A percentile compares a stretch with the other conserved stretches of the same genome.
phyloP scores from a whole-genome alignment of 2,797 vertebrate genomes.

The Geotrypetes seraphini region DNA sequence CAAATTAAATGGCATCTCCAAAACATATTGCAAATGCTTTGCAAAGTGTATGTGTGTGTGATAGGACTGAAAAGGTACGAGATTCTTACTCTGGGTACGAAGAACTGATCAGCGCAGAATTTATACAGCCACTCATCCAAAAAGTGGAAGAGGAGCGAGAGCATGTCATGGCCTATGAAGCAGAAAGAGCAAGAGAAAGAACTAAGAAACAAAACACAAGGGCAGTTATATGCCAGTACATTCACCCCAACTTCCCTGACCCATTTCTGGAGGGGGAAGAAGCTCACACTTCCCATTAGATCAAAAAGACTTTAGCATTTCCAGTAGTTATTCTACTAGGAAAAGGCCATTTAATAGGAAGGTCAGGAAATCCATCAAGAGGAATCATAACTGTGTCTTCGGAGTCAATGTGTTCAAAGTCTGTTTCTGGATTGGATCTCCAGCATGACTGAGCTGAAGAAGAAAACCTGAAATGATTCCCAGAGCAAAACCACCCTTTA shows the following conservation, averaged over 20 bases:
- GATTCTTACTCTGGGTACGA: conserved; percentile 81
- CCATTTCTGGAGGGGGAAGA: not conserved
- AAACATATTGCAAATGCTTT: too few species aligned
- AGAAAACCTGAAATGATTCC: not conserved
- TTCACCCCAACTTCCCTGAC: too few species aligned
- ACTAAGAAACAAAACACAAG: not conserved
- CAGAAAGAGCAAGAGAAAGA: conserved; percentile 1
- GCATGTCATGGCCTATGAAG: conserved; percentile 73
- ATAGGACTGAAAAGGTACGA: not conserved
- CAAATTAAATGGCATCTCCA: not conserved
- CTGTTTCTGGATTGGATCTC: too few species aligned
- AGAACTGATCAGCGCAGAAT: conserved; percentile 87
- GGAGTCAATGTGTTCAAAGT: too few species aligned
- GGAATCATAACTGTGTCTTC: too few species aligned
- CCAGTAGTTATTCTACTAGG: too few species aligned
- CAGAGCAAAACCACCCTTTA: too few species aligned
- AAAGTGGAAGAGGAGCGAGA: conserved; percentile 90
- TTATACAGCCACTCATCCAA: conserved; percentile 93
- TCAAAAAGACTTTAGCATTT: too few species aligned
- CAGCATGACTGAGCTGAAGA: not conserved
- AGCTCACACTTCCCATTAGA: too few species aligned
- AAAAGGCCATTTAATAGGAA: too few species aligned
- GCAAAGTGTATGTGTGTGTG: not conserved
- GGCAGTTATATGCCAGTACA: too few species aligned
- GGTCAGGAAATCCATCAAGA: too few species aligned